Conservation (phyloP, 2,113 vertebrate genomes). For the Gracilinanus agilis region DNA sequence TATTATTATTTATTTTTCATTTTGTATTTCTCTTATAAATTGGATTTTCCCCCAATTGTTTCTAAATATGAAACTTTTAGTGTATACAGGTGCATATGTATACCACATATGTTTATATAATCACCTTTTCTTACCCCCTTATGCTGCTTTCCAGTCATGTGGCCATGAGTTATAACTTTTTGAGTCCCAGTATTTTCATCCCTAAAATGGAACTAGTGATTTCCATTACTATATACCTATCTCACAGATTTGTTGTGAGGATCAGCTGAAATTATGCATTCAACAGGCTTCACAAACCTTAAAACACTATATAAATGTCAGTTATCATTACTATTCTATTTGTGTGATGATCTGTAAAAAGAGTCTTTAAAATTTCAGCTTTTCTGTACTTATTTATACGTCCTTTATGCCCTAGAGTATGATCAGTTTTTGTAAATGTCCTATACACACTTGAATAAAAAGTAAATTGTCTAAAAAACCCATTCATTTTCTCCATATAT, state of each 20-base stretch:
- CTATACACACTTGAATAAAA: too few species aligned
- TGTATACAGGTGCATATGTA: background rate
- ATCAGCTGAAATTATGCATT: too few species aligned
- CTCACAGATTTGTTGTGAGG: background rate
- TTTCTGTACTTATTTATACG: too few species aligned
- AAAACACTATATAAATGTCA: background rate
- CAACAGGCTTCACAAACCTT: too few species aligned
- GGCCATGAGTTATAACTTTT: background rate
- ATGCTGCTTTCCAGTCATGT: background rate
- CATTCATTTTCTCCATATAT: too few species aligned
- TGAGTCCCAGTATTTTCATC: background rate
- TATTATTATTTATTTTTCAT: too few species aligned
- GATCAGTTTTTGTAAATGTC: too few species aligned
- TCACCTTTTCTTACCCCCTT: background rate
- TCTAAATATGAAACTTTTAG: background rate
- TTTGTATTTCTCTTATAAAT: background rate
- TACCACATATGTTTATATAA: background rate
- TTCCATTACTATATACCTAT: background rate
- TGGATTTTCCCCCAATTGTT: background rate
- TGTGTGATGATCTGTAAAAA: background rate
- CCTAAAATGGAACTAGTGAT: background rate
- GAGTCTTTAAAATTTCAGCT: background rate
- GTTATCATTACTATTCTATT: background rate
- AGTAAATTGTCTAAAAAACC: too few species aligned
- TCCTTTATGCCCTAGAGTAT: too few species aligned